phyloP scores from a whole-genome alignment of 2,888 invertebrate genomes.

The Tryphoninae sp. region DNA sequence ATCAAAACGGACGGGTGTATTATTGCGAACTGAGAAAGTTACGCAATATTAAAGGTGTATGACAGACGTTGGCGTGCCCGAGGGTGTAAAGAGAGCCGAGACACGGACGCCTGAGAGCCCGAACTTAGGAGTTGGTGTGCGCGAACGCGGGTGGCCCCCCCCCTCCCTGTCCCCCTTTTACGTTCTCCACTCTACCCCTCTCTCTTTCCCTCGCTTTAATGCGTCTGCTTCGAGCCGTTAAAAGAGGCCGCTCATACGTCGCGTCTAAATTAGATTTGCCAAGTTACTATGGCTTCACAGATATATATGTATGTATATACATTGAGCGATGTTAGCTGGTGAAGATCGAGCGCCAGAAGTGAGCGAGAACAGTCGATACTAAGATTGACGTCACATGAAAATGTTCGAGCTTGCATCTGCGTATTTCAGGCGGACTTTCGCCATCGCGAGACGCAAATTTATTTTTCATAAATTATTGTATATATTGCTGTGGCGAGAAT shows the following conservation, averaged over 20 bases:
- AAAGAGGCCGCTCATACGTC: conserved; percentile 62
- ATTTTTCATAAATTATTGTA: background rate
- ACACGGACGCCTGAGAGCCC: conserved; percentile 23
- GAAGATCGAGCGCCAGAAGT: background rate
- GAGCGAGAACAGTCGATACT: background rate
- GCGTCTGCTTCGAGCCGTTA: conserved; percentile 67
- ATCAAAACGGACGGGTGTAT: conserved; percentile 47
- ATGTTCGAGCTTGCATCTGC: background rate
- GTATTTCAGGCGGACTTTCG: background rate
- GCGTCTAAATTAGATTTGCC: conserved; percentile 63
- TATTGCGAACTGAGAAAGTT: conserved; percentile 62
- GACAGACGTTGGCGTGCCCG: conserved; percentile 59
- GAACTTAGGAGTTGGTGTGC: background rate
- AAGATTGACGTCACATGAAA: conserved; percentile 15
- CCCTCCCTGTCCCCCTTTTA: conserved; percentile 49
- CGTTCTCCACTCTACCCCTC: conserved; percentile 5
- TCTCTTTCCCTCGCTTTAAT: conserved; percentile 63
- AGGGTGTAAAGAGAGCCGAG: conserved; percentile 15
- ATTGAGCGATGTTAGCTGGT: background rate
- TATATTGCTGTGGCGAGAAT: background rate
- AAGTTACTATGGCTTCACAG: conserved; percentile 33
- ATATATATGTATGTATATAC: background rate
- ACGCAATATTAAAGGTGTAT: conserved; percentile 61
- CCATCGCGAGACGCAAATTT: background rate
- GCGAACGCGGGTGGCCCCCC: conserved; percentile 47